Conservation (phyloP, 2,113 vertebrate species). For the Stictonetta naevosa region DNA sequence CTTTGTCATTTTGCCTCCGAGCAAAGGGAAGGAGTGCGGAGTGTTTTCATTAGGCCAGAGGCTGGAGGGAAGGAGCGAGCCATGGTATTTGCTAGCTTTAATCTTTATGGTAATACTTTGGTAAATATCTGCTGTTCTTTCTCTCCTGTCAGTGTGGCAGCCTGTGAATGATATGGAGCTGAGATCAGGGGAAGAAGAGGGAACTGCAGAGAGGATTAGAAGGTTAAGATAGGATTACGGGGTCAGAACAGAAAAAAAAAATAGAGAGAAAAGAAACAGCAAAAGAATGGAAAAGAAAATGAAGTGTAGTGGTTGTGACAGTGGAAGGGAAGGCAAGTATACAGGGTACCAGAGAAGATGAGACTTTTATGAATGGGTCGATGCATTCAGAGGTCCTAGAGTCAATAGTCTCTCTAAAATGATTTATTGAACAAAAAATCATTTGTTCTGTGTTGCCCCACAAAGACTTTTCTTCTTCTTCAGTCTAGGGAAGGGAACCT, state of each 20-base stretch:
- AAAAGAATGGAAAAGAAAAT: slow-evolving; percentile 68
- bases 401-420: slow-evolving; percentile 44
- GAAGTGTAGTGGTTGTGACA: slow-evolving; percentile 47
- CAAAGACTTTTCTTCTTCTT: background rate
- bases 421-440: slow-evolving; percentile 59
- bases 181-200: slow-evolving; percentile 50
- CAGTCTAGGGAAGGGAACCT: background rate
- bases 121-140: slow-evolving; percentile 70
- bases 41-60: slow-evolving; percentile 52
- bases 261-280: slow-evolving; percentile 23
- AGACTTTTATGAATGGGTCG: slow-evolving; percentile 60
- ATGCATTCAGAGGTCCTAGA: slow-evolving; percentile 43
- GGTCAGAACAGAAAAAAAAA: slow-evolving; percentile 37
- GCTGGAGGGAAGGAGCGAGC: slow-evolving; percentile 42
- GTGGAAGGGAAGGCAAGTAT: slow-evolving; percentile 26
- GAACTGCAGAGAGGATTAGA: slow-evolving; percentile 70
- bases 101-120: slow-evolving; percentile 73
- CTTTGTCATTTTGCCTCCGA: slow-evolving; percentile 57
- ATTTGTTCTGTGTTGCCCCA: slow-evolving; percentile 11
- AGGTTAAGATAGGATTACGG: slow-evolving; percentile 65
- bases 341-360: slow-evolving; percentile 27
- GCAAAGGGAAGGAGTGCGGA: slow-evolving; percentile 19
- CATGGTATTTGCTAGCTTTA: slow-evolving; percentile 47
- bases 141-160: slow-evolving; percentile 55
- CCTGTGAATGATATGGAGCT: slow-evolving; percentile 58